Evolutionary conservation across 2,113 vertebrate genomes (phyloP).

Genomic region (Corynorhinus townsendii): DNA sequence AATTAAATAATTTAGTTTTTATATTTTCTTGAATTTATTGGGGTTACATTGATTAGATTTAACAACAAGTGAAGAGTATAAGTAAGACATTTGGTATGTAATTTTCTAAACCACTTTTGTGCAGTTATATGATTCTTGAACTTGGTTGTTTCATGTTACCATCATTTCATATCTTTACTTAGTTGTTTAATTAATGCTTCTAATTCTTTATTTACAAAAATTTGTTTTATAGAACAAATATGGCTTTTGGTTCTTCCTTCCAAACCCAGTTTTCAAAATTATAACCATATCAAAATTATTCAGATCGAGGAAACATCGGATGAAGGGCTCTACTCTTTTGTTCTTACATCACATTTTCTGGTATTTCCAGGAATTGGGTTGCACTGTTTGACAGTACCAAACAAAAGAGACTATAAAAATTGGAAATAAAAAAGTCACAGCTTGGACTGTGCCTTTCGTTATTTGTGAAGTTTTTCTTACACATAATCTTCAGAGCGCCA

Average conservation of each 20-base stretch:
- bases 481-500: constrained; percentile 41
- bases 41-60: background rate
- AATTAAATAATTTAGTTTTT: background rate
- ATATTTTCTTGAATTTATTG: background rate
- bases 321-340: background rate
- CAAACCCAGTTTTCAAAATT: background rate
- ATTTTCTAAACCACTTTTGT: background rate
- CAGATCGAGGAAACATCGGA: background rate
- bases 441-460: background rate
- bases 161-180: background rate
- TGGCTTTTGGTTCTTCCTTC: background rate
- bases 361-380: background rate
- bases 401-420: background rate
- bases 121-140: background rate
- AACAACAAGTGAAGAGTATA: background rate
- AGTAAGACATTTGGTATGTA: background rate
- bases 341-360: background rate
- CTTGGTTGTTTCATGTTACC: background rate
- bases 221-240: background rate
- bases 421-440: constrained; percentile 28
- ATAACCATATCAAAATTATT: background rate
- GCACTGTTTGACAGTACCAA: background rate
- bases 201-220: background rate
- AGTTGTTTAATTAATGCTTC: background rate
- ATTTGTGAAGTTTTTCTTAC: constrained; percentile 53